Percentiles rank a stretch among this genome's conserved stretches.
Conservation (phyloP, 1,140 invertebrate species). For the Anthonomus grandis region DNA sequence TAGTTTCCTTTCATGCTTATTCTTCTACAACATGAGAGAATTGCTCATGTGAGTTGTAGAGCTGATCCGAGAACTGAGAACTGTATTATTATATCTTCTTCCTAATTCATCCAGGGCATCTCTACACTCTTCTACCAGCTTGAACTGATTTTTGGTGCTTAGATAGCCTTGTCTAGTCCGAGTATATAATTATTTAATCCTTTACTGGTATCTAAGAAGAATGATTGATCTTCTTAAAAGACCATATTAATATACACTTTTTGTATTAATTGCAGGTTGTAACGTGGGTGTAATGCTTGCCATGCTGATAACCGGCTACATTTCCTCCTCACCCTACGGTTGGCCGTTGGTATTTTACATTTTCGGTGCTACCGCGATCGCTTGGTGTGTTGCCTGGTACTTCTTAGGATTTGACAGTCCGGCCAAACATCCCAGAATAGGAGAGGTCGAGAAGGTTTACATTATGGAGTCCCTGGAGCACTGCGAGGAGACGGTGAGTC, state of each 20-base stretch:
- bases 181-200: not conserved
- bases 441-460: constrained; percentile 56
- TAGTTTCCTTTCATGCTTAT: too few species aligned
- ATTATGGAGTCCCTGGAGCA: constrained; percentile 57
- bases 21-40: too few species aligned
- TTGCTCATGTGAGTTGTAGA: too few species aligned
- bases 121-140: too few species aligned
- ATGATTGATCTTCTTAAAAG: not conserved
- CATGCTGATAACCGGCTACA: constrained; percentile 62
- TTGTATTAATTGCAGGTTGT: constrained; percentile 15
- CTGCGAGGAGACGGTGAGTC: constrained; percentile 28
- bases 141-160: too few species aligned
- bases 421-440: constrained; percentile 55
- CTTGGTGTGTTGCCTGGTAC: constrained; percentile 61
- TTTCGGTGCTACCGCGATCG: constrained; percentile 60
- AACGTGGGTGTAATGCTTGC: constrained; percentile 61
- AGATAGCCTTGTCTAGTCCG: too few species aligned
- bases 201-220: too few species aligned
- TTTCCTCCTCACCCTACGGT: constrained; percentile 60
- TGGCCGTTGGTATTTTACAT: constrained; percentile 78
- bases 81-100: too few species aligned
- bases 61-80: too few species aligned
- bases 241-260: not conserved
- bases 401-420: constrained; percentile 65
- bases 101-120: too few species aligned